phyloP scores from a whole-genome alignment of 2,113 vertebrate genomes.

The Leuciscus idus region DNA sequence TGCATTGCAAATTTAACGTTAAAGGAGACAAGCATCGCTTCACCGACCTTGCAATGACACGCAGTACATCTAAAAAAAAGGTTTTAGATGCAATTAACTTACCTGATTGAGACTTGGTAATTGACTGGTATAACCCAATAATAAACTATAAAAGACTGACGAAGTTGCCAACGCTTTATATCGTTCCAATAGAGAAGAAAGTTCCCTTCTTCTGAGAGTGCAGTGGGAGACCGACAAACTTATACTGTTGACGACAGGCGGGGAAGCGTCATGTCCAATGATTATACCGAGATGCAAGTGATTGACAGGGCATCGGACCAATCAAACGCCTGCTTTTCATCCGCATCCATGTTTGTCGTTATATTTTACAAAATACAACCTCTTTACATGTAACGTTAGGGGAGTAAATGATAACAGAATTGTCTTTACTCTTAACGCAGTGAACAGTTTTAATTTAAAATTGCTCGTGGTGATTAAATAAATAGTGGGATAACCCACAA shows the following conservation, averaged over 20 bases:
- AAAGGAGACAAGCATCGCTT: neutral
- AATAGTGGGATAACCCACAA: neutral
- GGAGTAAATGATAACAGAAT: neutral
- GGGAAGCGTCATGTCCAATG: constrained; percentile 12
- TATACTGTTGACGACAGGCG: constrained; percentile 29
- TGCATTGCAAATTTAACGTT: neutral
- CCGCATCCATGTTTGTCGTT: neutral
- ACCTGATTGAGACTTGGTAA: neutral
- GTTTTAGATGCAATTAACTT: neutral
- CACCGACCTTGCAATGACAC: neutral
- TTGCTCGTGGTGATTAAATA: neutral
- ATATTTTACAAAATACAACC: neutral
- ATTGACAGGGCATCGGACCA: constrained; percentile 31
- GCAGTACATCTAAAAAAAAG: neutral
- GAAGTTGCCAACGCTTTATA: neutral
- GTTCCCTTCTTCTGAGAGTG: neutral
- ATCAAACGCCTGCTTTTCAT: neutral
- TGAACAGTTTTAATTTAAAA: neutral
- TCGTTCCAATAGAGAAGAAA: neutral
- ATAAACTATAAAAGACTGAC: no score
- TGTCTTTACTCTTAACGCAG: neutral
- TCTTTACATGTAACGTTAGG: neutral
- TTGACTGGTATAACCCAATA: neutral
- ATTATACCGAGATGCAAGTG: neutral
- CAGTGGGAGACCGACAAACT: neutral